These are phyloP conservation scores for Eulemur macaco DNA, from an alignment of 2,113 vertebrate genomes.

Conservation along the genomic window DNA sequence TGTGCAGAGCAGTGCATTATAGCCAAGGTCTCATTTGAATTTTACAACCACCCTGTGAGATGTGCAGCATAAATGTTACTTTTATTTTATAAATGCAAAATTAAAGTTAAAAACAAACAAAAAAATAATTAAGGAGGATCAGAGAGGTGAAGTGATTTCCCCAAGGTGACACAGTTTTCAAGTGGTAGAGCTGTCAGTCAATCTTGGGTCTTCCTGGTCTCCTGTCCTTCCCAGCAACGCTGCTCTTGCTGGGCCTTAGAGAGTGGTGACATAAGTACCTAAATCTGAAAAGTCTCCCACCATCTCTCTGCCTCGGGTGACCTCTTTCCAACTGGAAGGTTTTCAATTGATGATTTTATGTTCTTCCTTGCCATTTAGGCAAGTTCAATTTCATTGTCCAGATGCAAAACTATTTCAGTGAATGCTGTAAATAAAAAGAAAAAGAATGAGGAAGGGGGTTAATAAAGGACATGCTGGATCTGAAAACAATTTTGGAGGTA, in stretches of 20 bases:
- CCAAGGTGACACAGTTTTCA: background rate
- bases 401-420: slow-evolving; percentile 15
- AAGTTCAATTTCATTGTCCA: slow-evolving; percentile 62
- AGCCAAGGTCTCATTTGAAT: background rate
- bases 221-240: background rate
- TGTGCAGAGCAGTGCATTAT: background rate
- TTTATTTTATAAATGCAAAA: background rate
- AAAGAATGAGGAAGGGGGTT: slow-evolving; percentile 11
- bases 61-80: background rate
- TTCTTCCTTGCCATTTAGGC: slow-evolving; percentile 49
- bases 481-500: background rate
- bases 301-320: background rate
- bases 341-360: slow-evolving; percentile 44
- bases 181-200: background rate
- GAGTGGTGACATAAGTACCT: too few species aligned
- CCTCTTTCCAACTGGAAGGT: slow-evolving; percentile 18
- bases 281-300: background rate
- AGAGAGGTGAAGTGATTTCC: background rate
- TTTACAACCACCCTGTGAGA: background rate
- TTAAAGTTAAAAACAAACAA: background rate
- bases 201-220: background rate
- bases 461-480: background rate
- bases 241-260: background rate
- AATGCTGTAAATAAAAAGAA: slow-evolving; percentile 51
- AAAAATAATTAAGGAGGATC: background rate